Conservation (phyloP, 2,113 vertebrate genomes). For the Anas platyrhynchos region DNA sequence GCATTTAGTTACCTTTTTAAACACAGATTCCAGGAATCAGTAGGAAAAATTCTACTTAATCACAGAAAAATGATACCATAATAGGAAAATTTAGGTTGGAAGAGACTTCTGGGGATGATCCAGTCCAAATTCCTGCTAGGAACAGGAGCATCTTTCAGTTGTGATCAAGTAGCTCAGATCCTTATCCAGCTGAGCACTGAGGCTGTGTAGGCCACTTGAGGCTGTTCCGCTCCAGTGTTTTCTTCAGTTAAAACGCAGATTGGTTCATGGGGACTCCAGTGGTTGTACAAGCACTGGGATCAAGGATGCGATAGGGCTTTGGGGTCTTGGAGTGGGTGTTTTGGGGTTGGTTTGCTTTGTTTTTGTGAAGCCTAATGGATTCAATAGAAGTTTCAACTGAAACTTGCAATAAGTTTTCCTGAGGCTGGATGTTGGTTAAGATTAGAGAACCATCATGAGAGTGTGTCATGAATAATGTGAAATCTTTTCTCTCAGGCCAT, state of each 20-base stretch:
- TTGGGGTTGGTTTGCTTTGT: not conserved
- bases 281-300: not conserved
- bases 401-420: not conserved
- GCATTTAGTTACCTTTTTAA: not conserved
- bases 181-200: not conserved
- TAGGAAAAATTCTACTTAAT: not conserved
- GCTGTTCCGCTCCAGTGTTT: not conserved
- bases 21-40: not conserved
- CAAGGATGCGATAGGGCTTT: accelerated
- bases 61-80: not conserved
- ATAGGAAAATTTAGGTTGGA: not conserved
- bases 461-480: not conserved
- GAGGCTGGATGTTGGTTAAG: not conserved
- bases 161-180: not conserved
- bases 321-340: not conserved
- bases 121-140: not conserved
- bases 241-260: not conserved
- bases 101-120: not conserved
- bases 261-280: not conserved
- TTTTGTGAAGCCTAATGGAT: not conserved
- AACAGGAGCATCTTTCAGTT: not conserved
- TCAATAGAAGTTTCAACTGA: not conserved
- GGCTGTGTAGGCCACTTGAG: not conserved
- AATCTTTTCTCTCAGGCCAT: not conserved
- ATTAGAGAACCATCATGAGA: not conserved